These are phyloP conservation scores for Chlorops oryzae DNA, from an alignment of 1,140 invertebrate species.

Conservation along the genomic window DNA sequence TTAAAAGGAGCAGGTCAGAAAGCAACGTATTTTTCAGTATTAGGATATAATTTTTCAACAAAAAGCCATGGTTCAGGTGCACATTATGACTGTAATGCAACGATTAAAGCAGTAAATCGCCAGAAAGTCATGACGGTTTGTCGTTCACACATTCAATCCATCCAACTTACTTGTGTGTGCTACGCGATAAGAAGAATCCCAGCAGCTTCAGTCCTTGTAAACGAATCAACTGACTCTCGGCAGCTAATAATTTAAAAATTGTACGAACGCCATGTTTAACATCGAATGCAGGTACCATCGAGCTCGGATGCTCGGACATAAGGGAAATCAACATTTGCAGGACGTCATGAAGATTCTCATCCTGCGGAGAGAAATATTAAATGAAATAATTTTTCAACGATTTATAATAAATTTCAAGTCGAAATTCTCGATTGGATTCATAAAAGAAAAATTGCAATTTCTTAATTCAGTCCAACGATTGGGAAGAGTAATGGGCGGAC, in stretches of 20 bases:
- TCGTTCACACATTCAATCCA: too few species aligned
- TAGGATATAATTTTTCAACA: too few species aligned
- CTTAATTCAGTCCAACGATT: too few species aligned
- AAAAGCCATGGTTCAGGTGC: too few species aligned
- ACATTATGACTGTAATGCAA: too few species aligned
- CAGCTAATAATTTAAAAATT: conserved; percentile 93
- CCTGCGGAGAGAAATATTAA: conserved; percentile 52
- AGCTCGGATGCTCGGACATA: conserved; percentile 96
- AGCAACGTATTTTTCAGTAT: too few species aligned
- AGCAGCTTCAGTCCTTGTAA: conserved; percentile 93
- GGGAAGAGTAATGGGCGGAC: too few species aligned
- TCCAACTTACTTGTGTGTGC: conserved; percentile 91
- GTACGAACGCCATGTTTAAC: conserved; percentile 91
- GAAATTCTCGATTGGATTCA: neutral
- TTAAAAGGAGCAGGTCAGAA: too few species aligned
- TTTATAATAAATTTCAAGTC: neutral
- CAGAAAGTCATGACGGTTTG: too few species aligned
- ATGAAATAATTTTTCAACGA: neutral
- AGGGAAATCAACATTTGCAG: conserved; percentile 93
- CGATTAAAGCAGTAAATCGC: too few species aligned
- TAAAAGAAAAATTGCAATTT: too few species aligned
- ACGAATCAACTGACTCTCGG: conserved; percentile 90
- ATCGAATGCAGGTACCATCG: conserved; percentile 98
- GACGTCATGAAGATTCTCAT: conserved; percentile 98
- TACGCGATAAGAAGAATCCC: conserved; percentile 89